Evolutionary conservation across 2,113 vertebrate species (phyloP).

Genomic region (Pyrgilauda ruficollis): DNA sequence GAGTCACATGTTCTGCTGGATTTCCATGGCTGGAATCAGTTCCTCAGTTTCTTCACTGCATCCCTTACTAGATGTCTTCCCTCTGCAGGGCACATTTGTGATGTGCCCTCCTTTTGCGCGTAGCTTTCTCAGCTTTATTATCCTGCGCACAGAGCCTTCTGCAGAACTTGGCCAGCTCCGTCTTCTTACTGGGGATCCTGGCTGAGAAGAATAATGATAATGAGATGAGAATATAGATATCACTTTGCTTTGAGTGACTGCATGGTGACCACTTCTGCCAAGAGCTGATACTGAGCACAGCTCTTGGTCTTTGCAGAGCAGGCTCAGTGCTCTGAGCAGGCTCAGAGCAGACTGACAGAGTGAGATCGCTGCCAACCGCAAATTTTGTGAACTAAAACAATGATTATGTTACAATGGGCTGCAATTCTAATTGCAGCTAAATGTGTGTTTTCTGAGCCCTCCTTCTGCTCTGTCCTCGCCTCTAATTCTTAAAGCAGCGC

Average conservation of each 20-base stretch:
- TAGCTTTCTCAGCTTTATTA: neutral
- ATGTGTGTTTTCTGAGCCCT: slow-evolving; percentile 11
- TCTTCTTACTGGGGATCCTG: neutral
- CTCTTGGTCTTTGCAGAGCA: slow-evolving; percentile 12
- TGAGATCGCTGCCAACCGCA: slow-evolving; percentile 28
- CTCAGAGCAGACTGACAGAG: slow-evolving; percentile 27
- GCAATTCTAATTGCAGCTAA: slow-evolving; percentile 51
- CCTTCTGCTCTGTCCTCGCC: slow-evolving; percentile 12
- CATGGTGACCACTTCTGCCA: slow-evolving; percentile 40
- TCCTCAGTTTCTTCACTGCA: neutral
- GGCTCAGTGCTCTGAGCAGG: slow-evolving; percentile 3
- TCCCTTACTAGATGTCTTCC: neutral
- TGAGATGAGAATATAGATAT: slow-evolving; percentile 53
- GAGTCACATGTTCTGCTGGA: neutral
- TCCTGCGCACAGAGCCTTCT: neutral
- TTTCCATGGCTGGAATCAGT: neutral
- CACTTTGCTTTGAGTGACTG: slow-evolving; percentile 17
- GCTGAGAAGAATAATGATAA: slow-evolving; percentile 31
- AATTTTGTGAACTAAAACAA: slow-evolving; percentile 40
- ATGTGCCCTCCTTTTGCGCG: neutral
- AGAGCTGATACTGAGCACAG: slow-evolving; percentile 30
- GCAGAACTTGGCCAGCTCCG: neutral
- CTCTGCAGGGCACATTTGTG: neutral
- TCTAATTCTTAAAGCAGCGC: slow-evolving; percentile 11
- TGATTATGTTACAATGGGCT: slow-evolving; percentile 56